These are phyloP conservation scores for Lepeophtheirus nordmannii DNA, from an alignment of 2,888 invertebrate species.

Conservation along the genomic window DNA sequence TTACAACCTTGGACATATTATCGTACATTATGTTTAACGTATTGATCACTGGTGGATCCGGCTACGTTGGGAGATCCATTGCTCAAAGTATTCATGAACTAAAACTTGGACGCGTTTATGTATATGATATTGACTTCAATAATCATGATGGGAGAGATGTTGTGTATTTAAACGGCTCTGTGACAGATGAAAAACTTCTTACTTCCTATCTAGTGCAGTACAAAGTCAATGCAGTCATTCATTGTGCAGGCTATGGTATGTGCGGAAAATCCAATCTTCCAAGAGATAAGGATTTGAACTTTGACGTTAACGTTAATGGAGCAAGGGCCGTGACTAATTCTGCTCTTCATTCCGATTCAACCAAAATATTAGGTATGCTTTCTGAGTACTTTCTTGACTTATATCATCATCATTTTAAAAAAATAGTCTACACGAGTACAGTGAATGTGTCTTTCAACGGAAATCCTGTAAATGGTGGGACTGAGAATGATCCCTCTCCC, in stretches of 20 bases:
- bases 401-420: neutral
- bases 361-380: slow-evolving; percentile 15
- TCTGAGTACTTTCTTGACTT: neutral
- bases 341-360: neutral
- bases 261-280: slow-evolving; percentile 14
- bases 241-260: slow-evolving; percentile 12
- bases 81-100: neutral
- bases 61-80: slow-evolving; percentile 5
- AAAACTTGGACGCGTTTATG: neutral
- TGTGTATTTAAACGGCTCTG: neutral
- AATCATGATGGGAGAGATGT: neutral
- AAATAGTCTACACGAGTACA: slow-evolving; percentile 12
- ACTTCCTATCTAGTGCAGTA: neutral
- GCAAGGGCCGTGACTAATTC: neutral
- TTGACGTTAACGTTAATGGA: slow-evolving; percentile 7
- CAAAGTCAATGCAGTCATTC: neutral
- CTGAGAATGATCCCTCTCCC: neutral
- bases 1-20: no score
- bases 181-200: neutral
- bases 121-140: neutral
- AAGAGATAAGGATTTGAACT: neutral
- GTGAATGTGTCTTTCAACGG: slow-evolving; percentile 17
- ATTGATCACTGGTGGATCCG: slow-evolving; percentile 16
- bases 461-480: neutral
- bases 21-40: neutral